Evolutionary conservation across 2,113 vertebrate genomes (phyloP).

Genomic region (Acinonyx jubatus): DNA sequence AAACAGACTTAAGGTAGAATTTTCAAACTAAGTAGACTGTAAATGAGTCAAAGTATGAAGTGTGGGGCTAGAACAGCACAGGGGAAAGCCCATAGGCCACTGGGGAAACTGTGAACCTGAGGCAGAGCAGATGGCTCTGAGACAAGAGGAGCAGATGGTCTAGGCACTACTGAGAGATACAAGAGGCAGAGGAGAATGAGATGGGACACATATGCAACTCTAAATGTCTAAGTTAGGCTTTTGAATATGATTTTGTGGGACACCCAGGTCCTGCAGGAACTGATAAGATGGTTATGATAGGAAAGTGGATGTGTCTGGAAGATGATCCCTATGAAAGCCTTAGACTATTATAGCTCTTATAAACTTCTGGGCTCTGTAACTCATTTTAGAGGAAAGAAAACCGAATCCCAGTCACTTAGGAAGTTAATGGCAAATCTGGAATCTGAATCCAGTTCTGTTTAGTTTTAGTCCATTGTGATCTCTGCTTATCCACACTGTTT

Average conservation of each 20-base stretch:
- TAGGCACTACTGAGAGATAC: neutral
- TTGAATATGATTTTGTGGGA: neutral
- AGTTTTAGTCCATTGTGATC: neutral
- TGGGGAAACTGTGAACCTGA: neutral
- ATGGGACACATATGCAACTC: neutral
- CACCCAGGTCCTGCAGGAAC: neutral
- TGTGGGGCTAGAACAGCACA: neutral
- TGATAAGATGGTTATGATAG: neutral
- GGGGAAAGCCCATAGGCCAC: neutral
- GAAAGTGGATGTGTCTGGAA: neutral
- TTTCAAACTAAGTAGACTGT: neutral
- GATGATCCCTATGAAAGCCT: neutral
- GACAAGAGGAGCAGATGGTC: neutral
- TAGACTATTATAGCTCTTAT: neutral
- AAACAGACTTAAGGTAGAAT: neutral
- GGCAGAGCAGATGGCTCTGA: too few species aligned
- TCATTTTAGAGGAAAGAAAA: neutral
- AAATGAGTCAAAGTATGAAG: neutral
- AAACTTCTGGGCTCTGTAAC: neutral
- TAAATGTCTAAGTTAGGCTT: neutral
- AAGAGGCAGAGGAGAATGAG: neutral
- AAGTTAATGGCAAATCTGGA: neutral
- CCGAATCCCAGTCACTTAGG: neutral
- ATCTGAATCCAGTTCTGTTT: neutral
- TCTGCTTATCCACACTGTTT: neutral